phyloP scores from a whole-genome alignment of 2,888 invertebrate species.

The Athalia rosae region DNA sequence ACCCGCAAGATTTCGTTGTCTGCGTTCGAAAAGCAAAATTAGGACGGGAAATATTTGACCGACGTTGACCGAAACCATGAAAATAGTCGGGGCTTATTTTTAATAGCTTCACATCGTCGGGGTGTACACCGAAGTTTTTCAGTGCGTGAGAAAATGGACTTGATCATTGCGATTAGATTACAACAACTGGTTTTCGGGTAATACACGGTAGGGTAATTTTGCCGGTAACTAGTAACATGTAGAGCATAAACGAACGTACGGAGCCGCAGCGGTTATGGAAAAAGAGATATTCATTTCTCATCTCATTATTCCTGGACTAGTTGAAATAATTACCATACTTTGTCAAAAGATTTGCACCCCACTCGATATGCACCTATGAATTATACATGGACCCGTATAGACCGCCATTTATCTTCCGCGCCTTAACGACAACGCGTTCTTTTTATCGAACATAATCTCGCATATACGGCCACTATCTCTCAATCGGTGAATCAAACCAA shows the following conservation, averaged over 20 bases:
- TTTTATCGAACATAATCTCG: too few species aligned
- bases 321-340: slow-evolving; percentile 37
- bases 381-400: background rate
- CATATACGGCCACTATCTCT: too few species aligned
- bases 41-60: background rate
- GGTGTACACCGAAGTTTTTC: slow-evolving; percentile 23
- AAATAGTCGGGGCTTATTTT: slow-evolving; percentile 10
- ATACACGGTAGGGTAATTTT: slow-evolving; percentile 34
- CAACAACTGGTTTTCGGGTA: slow-evolving; percentile 24
- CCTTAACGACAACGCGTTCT: too few species aligned
- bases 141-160: slow-evolving; percentile 37
- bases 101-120: background rate
- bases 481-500: too few species aligned
- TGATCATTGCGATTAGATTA: slow-evolving; percentile 38
- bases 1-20: too few species aligned
- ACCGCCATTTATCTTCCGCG: background rate
- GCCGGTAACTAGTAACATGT: slow-evolving; percentile 19
- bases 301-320: background rate
- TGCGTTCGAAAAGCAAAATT: too few species aligned
- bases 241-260: slow-evolving; percentile 36
- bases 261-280: slow-evolving; percentile 25
- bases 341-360: slow-evolving; percentile 29
- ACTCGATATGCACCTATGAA: background rate
- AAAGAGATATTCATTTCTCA: slow-evolving; percentile 18
- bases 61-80: slow-evolving; percentile 5